phyloP scores from a whole-genome alignment of 2,113 vertebrate species.

The Marcusenius ussheri region DNA sequence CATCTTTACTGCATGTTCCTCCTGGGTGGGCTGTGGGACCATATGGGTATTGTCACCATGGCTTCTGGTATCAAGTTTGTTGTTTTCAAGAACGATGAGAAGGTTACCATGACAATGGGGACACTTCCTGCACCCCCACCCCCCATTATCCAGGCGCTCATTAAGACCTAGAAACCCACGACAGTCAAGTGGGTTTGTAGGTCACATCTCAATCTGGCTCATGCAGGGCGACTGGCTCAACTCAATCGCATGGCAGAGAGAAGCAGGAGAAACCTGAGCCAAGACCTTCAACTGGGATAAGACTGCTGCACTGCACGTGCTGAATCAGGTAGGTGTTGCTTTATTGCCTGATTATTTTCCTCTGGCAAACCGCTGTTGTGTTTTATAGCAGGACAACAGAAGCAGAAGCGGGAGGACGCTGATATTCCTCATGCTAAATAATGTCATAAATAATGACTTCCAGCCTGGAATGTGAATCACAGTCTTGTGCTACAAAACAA shows the following conservation, averaged over 20 bases:
- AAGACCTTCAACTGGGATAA: not conserved
- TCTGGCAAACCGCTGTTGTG: not conserved
- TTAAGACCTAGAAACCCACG: not conserved
- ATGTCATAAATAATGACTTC: not conserved
- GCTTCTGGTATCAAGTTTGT: not conserved
- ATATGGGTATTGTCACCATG: not conserved
- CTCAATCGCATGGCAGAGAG: not conserved
- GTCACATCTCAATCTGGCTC: not conserved
- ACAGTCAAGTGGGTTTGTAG: not conserved
- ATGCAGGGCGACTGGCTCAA: not conserved
- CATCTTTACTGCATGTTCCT: not conserved
- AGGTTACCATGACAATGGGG: not conserved
- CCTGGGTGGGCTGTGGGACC: not conserved
- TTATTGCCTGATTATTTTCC: not conserved
- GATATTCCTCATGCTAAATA: not conserved
- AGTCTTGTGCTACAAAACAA: not conserved
- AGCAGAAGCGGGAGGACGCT: not conserved
- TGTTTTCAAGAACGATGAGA: not conserved
- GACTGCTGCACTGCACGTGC: not conserved
- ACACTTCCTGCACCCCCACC: not conserved
- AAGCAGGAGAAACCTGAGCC: not conserved
- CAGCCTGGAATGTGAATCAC: not conserved
- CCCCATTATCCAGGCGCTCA: not conserved
- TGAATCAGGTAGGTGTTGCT: not conserved
- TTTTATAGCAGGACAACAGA: not conserved